Base-by-base conservation (phyloP, 2,888 invertebrate species). In the Phengaris alcon region DNA sequence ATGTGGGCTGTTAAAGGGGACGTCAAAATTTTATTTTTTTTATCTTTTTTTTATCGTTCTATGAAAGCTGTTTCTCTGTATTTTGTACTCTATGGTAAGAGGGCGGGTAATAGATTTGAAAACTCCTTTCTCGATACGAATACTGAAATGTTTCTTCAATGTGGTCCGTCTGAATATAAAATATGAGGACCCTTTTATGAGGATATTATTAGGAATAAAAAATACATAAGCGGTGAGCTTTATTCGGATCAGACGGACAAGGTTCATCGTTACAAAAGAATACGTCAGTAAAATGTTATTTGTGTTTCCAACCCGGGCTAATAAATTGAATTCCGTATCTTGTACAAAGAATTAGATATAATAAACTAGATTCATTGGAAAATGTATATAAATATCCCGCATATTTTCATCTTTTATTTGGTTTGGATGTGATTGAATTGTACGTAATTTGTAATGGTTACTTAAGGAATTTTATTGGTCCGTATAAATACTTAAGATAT, bases 161-260 rank as follows among this genome's bases (percentile, higher is more conserved):
- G 90, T 90, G 90, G 90, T 48, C 48, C 88, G 88, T 90, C 90
- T 89, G 89, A 88, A 86, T 86, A 86, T 85, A 72, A 72, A 85
- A 88, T 90, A 87, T 87, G 87, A 87, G 86, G 84, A 84, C 82
- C 85, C 85, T 85, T 85, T 85, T 87, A 89, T 88, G 86, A 87
- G 87, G 88, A 90, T 90, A 88, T 88, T 89, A 88, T 87, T 85
- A 84, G 84, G 84, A 89, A 88, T 90, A 90, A 90, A 22, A 90
- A 88, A 90, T 89, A 91, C 88, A 90, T 90, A 87, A 91, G 91
- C 89, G 89, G 84, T 81, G 76, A 81, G 79, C 88, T 90, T 90
- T 87, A 88, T 88, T 89, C 86, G 87, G 88, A 89, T 87, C 87
- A 87, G 85, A 84, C 83, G 85, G 85, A 82, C 83, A 44, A 12